Evolutionary conservation across 2,113 vertebrate species (phyloP).

Genomic region (Erythrocercus mccallii): DNA sequence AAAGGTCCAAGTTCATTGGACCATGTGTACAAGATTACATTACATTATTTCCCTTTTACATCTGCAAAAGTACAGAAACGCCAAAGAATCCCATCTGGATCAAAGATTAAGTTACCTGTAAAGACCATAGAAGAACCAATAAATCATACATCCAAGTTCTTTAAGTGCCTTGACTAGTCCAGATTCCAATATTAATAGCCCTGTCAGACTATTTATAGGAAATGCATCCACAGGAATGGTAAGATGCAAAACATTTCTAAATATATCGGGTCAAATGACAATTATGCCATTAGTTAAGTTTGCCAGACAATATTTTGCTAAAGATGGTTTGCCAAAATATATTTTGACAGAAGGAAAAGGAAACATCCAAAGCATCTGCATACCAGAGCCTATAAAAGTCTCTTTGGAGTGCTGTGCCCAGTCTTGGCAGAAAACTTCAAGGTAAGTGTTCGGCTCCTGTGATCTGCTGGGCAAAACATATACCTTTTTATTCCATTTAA

Average conservation of each 20-base stretch:
- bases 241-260: conserved; percentile 48
- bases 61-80: neutral
- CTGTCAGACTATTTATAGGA: conserved; percentile 37
- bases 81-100: neutral
- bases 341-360: conserved; percentile 39
- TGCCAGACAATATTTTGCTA: conserved; percentile 46
- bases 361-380: conserved; percentile 35
- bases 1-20: neutral
- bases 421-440: conserved; percentile 46
- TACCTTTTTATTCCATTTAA: neutral
- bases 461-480: neutral
- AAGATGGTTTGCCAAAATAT: conserved; percentile 39
- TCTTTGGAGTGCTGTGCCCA: conserved; percentile 29
- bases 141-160: conserved; percentile 1
- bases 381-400: conserved; percentile 51
- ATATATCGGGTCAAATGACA: conserved; percentile 47
- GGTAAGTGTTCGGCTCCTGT: conserved; percentile 35
- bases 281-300: conserved; percentile 41
- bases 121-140: neutral
- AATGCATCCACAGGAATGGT: neutral
- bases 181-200: conserved; percentile 18
- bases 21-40: neutral
- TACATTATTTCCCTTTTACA: neutral
- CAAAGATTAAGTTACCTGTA: neutral
- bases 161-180: neutral